Evolutionary conservation across 2,113 vertebrate genomes (phyloP).

Genomic region (Coptodon bakossiorum): DNA sequence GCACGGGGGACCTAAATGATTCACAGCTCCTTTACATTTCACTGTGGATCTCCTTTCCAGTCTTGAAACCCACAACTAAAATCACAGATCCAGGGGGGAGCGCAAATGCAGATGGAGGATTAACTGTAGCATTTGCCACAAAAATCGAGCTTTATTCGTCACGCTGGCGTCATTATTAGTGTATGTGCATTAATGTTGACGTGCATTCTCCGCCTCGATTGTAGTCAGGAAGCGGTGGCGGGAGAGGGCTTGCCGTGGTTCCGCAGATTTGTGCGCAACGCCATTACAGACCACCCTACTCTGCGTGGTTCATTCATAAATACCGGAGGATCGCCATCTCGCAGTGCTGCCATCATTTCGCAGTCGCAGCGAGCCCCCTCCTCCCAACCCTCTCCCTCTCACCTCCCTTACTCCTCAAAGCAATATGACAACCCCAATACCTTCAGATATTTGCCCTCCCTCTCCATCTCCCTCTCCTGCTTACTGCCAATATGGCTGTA

Average conservation of each 20-base stretch:
- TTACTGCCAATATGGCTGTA: conserved; percentile 54
- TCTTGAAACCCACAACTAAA: not conserved
- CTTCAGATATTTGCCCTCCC: not conserved
- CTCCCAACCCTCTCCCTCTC: not conserved
- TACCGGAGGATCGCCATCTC: conserved; percentile 69
- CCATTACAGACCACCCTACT: conserved; percentile 62
- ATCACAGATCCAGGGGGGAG: not conserved
- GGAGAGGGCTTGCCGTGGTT: conserved; percentile 4
- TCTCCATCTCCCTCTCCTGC: not conserved
- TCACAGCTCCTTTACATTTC: conserved; percentile 5
- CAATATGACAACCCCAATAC: conserved; percentile 35
- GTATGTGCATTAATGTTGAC: conserved; percentile 12
- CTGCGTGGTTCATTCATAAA: conserved; percentile 71
- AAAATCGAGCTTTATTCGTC: conserved; percentile 53
- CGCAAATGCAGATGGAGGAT: conserved; percentile 52
- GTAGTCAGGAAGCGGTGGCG: conserved; percentile 12
- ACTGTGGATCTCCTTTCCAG: not conserved
- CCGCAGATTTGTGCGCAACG: conserved; percentile 55
- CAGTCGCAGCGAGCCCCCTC: conserved; percentile 12
- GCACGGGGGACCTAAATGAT: conserved; percentile 12
- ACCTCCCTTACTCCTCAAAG: conserved; percentile 39
- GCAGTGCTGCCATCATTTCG: conserved; percentile 55
- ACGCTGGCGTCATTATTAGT: conserved; percentile 46
- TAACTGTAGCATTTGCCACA: conserved; percentile 36
- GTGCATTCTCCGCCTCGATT: not conserved